Evolutionary conservation across 2,888 invertebrate genomes (phyloP), one percentile per base, ranked within the genome.

Genomic region (Standfussiana lucernea): DNA sequence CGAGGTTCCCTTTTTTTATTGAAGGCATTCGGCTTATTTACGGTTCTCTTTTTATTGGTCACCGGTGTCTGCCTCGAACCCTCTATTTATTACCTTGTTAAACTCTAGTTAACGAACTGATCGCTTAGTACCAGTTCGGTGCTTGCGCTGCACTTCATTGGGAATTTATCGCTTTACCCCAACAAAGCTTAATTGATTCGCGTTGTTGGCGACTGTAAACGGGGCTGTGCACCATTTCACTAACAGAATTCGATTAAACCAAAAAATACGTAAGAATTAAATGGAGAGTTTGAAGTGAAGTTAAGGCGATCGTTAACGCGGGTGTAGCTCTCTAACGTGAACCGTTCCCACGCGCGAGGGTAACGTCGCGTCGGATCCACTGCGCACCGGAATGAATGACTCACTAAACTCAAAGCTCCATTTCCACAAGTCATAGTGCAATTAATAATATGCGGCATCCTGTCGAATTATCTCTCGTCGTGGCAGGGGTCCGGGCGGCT

Each of bases 371-470:
- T 91, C 92, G 91, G 91, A 88, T 92, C 93, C 91, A 88, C 91
- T 10, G 61, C 61, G 61, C 61, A 61, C 61, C 94, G 92, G 95
- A 95, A 95, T 96, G 95, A 96, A 96, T 96, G 96, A 96, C 95
- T 96, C 96, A 96, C 96, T 96, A 95, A 95, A 95, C 94, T 95
- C 92, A 85, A 93, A 95, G 94, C 94, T 95, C 93, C 95, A 95
- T 96, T 96, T 96, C 96, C 95, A 96, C 96, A 96, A 96, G 96
- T 96, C 96, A 96, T 96, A 96, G 96, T 96, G 96, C 96, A 96
- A 96, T 96, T 96, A 96, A 96, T 96, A 96, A 96, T 96, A 96
- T 96, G 96, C 95, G 96, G 96, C 96, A 96, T 96, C 96, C 96
- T 96, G 96, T 96, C 96, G 96, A 96, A 96, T 96, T 96, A 96